Base-by-base conservation (phyloP, 2,113 vertebrate species). In the Trematomus loennbergii region DNA sequence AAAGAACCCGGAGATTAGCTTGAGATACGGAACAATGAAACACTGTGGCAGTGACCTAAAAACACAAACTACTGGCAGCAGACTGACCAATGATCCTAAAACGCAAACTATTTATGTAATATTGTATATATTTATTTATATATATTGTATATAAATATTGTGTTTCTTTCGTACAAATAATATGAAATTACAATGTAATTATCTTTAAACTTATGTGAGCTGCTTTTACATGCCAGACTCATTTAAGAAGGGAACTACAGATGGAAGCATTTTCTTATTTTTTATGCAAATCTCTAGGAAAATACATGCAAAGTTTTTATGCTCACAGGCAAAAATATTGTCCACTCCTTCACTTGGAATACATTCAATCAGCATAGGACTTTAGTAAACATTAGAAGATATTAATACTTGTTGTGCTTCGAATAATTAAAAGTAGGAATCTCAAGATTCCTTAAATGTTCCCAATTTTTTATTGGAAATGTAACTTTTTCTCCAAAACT, bases 1-100 rank as follows among this genome's bases (percentile, higher is more conserved):
- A 33, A 58, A 64, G 54, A 29, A 58, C 2, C 49, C 48, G 25
- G 17, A 83, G 72, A 81, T 85, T 72, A 84, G 29, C 11, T 25
- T 7, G 18, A 61, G 52, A 78, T 8, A 52, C 10, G 0, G 75
- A 79, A 87, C 80, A 88, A 89, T 59, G 59, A 48, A 65, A 29
- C 13, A 76, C 33, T 76, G 82, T 79, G 58, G 5, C 4, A 7
- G 52, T 62, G 73, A 59, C 49, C 65, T 67, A 55, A 76, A 87
- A 72, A 40, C n/a, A 49, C 33, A 72, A 54, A 43, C 12, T 36
- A n/a, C 11, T 46, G 17, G 11, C 52, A 78, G 4, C 2, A 0
- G 25, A 40, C 57, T 13, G 16, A 66, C 65, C 40, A 58, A 48
- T 78, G 72, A 57, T 65, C 18, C 18, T 1, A n/a, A 13, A 1